These are phyloP conservation scores for Bolborhynchus lineola DNA, from an alignment of 2,113 vertebrate genomes.

Conservation along the genomic window DNA sequence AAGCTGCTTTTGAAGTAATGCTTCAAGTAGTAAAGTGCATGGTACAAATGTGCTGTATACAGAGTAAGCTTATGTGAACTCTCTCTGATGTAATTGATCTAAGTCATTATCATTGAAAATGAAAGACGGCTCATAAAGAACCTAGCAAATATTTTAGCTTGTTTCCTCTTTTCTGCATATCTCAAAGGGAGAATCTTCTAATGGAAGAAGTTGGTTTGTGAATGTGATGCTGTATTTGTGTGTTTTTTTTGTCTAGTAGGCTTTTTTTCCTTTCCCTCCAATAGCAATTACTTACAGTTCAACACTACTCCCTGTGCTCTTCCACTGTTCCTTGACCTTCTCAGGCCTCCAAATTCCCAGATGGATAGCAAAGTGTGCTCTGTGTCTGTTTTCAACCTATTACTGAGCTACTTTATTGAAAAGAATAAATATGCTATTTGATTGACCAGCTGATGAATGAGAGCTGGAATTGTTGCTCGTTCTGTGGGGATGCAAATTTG, in stretches of 20 bases:
- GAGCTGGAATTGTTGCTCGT: background rate
- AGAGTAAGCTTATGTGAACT: background rate
- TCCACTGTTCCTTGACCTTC: background rate
- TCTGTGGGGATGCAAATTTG: background rate
- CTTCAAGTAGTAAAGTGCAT: background rate
- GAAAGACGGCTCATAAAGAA: background rate
- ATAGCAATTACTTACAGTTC: background rate
- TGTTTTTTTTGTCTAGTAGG: background rate
- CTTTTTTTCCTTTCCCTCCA: background rate
- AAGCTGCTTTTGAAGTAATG: background rate
- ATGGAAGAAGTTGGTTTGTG: background rate
- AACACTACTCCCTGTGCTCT: background rate
- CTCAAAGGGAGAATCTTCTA: background rate
- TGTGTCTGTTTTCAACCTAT: background rate
- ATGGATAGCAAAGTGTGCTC: background rate
- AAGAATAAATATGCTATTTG: background rate
- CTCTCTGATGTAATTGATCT: background rate
- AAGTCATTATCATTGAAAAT: fast-evolving
- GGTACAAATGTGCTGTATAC: background rate
- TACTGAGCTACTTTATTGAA: background rate
- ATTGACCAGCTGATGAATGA: background rate
- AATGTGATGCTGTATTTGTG: background rate
- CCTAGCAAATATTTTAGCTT: background rate
- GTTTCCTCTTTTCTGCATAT: background rate
- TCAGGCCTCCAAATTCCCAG: background rate